A percentile compares a stretch with the other conserved stretches of the same genome.
Evolutionary conservation across 2,113 vertebrate species (phyloP).

Genomic region (Pteronura brasiliensis): DNA sequence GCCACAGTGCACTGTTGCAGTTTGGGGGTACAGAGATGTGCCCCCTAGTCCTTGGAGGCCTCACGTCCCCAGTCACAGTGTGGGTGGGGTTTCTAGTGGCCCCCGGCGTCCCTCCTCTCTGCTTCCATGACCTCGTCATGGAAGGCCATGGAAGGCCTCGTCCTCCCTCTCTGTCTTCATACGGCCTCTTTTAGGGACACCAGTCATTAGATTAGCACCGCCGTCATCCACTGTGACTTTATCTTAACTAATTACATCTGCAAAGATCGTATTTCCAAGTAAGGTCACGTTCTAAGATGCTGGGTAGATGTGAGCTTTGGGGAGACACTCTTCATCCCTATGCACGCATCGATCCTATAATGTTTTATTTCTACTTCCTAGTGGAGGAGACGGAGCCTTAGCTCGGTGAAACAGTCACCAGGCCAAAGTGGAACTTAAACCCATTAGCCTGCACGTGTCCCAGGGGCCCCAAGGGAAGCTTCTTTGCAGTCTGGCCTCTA

Average conservation of each 20-base stretch:
- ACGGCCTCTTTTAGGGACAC: no score
- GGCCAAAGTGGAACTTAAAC: not conserved
- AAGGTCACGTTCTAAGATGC: not conserved
- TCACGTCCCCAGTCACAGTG: not conserved
- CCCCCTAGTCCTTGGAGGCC: not conserved
- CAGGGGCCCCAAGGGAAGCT: accelerated
- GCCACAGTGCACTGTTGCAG: accelerated
- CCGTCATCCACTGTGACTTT: not conserved
- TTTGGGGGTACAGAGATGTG: not conserved
- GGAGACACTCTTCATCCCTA: accelerated
- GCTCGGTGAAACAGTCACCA: no score
- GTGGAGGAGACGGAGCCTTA: not conserved
- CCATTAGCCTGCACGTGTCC: accelerated
- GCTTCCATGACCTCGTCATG: not conserved
- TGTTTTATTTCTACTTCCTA: not conserved
- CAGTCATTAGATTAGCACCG: not conserved
- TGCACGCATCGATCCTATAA: accelerated
- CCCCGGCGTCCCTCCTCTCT: not conserved
- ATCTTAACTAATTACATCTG: not conserved
- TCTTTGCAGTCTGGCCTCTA: not conserved
- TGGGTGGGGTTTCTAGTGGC: not conserved
- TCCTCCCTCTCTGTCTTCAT: not conserved
- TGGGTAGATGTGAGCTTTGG: not conserved
- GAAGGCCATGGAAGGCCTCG: not conserved
- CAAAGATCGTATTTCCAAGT: not conserved